Percentiles rank a stretch among this genome's conserved stretches.
phyloP scores from a whole-genome alignment of 1,140 invertebrate genomes.

The Proales similis region DNA sequence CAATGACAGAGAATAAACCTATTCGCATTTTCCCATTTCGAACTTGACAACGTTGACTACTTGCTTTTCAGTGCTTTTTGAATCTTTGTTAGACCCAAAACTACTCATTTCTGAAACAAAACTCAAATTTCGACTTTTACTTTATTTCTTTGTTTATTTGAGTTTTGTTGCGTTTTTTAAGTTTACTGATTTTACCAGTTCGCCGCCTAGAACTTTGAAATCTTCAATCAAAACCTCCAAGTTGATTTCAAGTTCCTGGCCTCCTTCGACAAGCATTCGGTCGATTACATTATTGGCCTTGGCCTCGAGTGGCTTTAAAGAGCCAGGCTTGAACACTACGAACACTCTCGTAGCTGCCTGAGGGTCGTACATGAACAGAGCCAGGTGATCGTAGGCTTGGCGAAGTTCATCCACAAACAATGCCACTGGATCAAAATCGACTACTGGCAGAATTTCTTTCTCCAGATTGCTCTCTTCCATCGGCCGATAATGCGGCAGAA shows the following conservation, averaged over 20 bases:
- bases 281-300: slow-evolving; percentile 57
- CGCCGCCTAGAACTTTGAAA: slow-evolving; percentile 63
- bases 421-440: slow-evolving; percentile 68
- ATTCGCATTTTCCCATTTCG: no score
- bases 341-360: slow-evolving; percentile 73
- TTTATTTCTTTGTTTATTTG: slow-evolving; percentile 38
- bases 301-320: slow-evolving; percentile 60
- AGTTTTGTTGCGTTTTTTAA: slow-evolving; percentile 38
- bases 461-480: slow-evolving; percentile 24
- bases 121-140: background rate
- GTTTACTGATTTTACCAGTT: slow-evolving; percentile 54
- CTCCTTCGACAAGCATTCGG: slow-evolving; percentile 38
- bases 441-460: slow-evolving; percentile 61
- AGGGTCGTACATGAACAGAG: slow-evolving; percentile 76
- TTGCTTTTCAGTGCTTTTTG: no score
- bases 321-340: slow-evolving; percentile 69
- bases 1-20: no score
- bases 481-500: slow-evolving; percentile 11
- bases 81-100: no score
- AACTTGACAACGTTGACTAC: no score
- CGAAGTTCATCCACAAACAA: slow-evolving; percentile 66
- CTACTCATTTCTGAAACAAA: background rate
- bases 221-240: slow-evolving; percentile 64
- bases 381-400: slow-evolving; percentile 67
- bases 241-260: slow-evolving; percentile 58